These are phyloP conservation scores for Cydia strobilella DNA, from an alignment of 1,140 invertebrate genomes.

Conservation along the genomic window DNA sequence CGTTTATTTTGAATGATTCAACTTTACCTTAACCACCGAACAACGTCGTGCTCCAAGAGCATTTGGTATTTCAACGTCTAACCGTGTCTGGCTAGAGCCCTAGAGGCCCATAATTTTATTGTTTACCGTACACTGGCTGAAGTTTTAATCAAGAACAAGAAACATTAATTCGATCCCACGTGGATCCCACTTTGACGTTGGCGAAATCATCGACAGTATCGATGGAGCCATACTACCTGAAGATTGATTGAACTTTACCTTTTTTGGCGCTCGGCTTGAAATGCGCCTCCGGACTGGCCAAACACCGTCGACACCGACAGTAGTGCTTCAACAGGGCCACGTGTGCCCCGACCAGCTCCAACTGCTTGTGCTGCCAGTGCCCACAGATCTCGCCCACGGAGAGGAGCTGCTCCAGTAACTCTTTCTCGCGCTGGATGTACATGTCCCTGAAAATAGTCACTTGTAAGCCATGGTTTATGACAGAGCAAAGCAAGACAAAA, in stretches of 20 bases:
- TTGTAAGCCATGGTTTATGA: background rate
- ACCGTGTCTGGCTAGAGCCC: no score
- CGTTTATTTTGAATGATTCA: no score
- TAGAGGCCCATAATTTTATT: no score
- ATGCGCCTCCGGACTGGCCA: conserved; percentile 81
- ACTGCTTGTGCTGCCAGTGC: conserved; percentile 91
- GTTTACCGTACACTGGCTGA: no score
- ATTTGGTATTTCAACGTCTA: no score
- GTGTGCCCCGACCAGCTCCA: conserved; percentile 91
- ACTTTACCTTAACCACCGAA: conserved; percentile 72
- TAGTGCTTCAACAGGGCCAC: conserved; percentile 92
- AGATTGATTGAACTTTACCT: conserved; percentile 47
- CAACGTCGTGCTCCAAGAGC: no score
- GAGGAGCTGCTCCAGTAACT: conserved; percentile 92
- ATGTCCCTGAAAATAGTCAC: conserved; percentile 83
- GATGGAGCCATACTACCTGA: no score
- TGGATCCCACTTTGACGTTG: no score
- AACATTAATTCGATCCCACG: no score
- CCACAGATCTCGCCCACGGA: conserved; percentile 92
- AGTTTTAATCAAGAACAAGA: no score
- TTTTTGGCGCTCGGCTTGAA: conserved; percentile 81
- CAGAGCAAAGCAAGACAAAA: no score
- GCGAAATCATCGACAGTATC: no score
- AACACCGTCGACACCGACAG: conserved; percentile 90
- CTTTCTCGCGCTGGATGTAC: conserved; percentile 96